phyloP scores from a whole-genome alignment of 1,140 invertebrate species.

The Cyrtorhinus lividipennis region DNA sequence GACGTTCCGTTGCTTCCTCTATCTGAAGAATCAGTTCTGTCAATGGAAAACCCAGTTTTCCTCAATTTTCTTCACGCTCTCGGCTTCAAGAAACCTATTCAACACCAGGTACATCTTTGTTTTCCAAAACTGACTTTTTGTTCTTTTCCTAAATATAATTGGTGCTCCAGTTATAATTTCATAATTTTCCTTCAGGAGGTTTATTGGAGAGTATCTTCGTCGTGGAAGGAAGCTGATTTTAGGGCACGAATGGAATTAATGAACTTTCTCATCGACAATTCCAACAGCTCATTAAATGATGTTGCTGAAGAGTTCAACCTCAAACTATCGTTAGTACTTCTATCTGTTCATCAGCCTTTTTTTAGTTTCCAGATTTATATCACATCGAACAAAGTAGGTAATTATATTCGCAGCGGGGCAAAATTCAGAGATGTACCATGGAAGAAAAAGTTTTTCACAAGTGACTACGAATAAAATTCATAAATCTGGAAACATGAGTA shows the following conservation, averaged over 20 bases:
- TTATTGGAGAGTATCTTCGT: background rate
- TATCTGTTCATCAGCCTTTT: no score
- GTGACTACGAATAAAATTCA: no score
- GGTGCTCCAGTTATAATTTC: background rate
- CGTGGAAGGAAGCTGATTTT: background rate
- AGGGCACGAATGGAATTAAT: background rate
- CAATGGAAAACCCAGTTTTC: conserved; percentile 13
- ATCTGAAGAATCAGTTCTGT: conserved; percentile 12
- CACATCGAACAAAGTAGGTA: no score
- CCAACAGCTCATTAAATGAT: background rate
- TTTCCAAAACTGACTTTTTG: background rate
- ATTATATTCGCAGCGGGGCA: no score
- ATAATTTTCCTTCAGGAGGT: background rate
- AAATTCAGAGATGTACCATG: no score
- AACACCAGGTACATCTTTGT: conserved; percentile 8
- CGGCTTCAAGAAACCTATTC: conserved; percentile 12
- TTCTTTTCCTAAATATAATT: background rate
- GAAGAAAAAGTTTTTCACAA: no score
- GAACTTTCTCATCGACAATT: background rate
- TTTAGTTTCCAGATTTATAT: no score
- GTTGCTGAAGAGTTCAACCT: background rate
- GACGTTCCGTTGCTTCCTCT: conserved; percentile 18
- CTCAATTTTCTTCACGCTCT: background rate
- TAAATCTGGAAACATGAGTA: no score
- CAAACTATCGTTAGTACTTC: background rate